Percentiles rank a stretch among this genome's conserved stretches.
Evolutionary conservation across 2,797 vertebrate genomes (phyloP).

Genomic region (Tinamus major): DNA sequence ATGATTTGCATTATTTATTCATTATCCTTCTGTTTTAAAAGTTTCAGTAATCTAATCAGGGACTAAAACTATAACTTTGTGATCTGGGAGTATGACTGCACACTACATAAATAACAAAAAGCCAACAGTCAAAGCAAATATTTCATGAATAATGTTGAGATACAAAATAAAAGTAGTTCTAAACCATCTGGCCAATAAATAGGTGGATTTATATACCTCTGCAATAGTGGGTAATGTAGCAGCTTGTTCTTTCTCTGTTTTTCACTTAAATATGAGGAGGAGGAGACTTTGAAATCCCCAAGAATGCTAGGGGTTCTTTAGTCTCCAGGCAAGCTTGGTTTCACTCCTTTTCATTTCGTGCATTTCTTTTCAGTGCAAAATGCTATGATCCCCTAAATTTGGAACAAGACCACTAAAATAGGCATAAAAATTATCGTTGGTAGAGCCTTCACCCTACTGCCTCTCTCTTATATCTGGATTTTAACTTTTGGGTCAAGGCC

Average conservation of each 20-base stretch:
- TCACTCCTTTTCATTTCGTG: neutral
- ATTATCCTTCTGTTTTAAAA: neutral
- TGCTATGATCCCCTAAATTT: neutral
- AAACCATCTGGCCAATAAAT: neutral
- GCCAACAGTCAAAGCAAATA: neutral
- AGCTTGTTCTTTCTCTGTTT: neutral
- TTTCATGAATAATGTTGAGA: neutral
- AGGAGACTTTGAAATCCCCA: neutral
- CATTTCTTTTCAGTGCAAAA: neutral
- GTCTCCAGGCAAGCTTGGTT: neutral
- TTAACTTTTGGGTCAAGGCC: neutral
- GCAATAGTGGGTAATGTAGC: neutral
- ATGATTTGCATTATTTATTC: neutral
- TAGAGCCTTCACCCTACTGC: neutral
- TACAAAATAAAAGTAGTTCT: neutral
- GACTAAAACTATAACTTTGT: neutral
- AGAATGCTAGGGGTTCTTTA: neutral
- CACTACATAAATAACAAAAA: neutral
- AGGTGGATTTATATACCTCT: neutral
- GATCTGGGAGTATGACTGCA: neutral
- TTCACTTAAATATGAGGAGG: neutral
- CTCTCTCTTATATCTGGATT: neutral
- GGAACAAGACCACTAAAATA: fast-evolving
- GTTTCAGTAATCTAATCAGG: neutral
- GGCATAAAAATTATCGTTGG: neutral